These are phyloP conservation scores for Nansenia antarctica DNA, from an alignment of 2,113 vertebrate species.

Conservation along the genomic window DNA sequence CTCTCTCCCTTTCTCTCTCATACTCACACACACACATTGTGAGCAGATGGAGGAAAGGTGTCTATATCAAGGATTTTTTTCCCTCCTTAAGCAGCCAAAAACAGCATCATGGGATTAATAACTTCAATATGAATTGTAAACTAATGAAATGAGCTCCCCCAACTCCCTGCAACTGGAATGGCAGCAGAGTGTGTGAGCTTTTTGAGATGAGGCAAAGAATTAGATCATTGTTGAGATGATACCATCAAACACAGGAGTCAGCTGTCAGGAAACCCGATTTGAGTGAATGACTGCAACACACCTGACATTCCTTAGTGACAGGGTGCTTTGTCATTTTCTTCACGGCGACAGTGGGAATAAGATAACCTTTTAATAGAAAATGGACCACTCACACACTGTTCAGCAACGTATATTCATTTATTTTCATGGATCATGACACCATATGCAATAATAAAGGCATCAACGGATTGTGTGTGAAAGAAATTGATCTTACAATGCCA, in stretches of 20 bases:
- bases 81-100: constrained; percentile 53
- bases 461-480: neutral
- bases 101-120: constrained; percentile 75
- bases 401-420: neutral
- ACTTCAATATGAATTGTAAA: constrained; percentile 74
- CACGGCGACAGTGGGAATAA: constrained; percentile 36
- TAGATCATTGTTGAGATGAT: constrained; percentile 68
- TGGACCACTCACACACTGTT: neutral
- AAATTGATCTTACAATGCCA: no score
- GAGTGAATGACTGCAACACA: constrained; percentile 58
- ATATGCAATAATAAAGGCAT: neutral
- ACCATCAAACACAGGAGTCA: constrained; percentile 64
- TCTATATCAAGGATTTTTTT: constrained; percentile 54
- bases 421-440: neutral
- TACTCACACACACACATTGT: constrained; percentile 59
- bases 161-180: constrained; percentile 45
- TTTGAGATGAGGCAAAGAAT: constrained; percentile 52
- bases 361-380: no score
- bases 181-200: constrained; percentile 44
- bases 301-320: constrained; percentile 61
- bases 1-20: constrained; percentile 29
- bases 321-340: constrained; percentile 56
- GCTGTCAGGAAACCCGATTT: constrained; percentile 56
- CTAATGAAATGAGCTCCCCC: constrained; percentile 69
- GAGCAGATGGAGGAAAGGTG: constrained; percentile 74